Percentiles rank a stretch among this genome's conserved stretches.
These are phyloP conservation scores for Ostrea edulis DNA, from an alignment of 1,140 invertebrate genomes.

Conservation along the genomic window DNA sequence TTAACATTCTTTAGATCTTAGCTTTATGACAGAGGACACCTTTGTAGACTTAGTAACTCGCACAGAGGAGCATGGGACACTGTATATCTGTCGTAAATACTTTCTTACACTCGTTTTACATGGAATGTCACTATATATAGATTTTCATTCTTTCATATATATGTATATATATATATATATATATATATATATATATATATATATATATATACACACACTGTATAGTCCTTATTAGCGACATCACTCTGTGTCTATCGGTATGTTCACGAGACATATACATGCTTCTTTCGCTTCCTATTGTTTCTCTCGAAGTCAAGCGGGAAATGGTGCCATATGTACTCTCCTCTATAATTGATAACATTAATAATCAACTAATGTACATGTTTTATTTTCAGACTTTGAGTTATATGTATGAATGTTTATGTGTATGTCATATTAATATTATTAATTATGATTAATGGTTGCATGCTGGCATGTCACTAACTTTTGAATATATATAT, in stretches of 20 bases:
- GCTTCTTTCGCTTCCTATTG: not conserved
- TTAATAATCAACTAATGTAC: not conserved
- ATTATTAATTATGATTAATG: not conserved
- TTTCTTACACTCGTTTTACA: not conserved
- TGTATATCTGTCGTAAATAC: not conserved
- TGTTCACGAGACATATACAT: not conserved
- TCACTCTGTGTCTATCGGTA: not conserved
- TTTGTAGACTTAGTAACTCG: not conserved
- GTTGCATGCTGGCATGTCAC: not conserved
- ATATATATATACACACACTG: not conserved
- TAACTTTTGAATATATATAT: not conserved
- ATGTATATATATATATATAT: not conserved
- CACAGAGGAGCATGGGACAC: not conserved
- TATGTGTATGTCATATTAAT: not conserved
- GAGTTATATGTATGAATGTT: not conserved
- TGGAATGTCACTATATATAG: slow-evolving; percentile 4
- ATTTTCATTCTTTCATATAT: not conserved
- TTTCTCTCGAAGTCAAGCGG: not conserved
- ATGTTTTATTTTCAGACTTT: slow-evolving; percentile 8
- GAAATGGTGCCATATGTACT: not conserved
- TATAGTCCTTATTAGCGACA: not conserved
- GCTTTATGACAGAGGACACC: not conserved
- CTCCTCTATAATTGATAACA: not conserved
- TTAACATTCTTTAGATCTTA: slow-evolving; percentile 2
- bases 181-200: not conserved